Base-by-base conservation (phyloP, 2,113 vertebrate genomes). In the Sceloporus tristichus region DNA sequence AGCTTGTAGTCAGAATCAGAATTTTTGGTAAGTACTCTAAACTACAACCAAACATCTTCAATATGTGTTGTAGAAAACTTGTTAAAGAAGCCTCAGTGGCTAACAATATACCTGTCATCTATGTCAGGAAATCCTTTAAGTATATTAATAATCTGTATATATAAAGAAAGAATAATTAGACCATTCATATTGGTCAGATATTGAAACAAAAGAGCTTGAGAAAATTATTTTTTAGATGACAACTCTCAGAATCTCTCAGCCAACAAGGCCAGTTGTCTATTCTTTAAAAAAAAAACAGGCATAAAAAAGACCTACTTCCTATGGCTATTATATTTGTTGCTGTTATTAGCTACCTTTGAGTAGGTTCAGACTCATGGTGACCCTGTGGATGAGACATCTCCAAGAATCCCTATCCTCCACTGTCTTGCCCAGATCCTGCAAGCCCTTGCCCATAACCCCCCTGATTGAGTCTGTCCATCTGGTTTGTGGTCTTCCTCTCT, bases 91-190 rank as follows among this genome's bases (percentile, higher is more conserved):
- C 84, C 4, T 87, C 56, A 40, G 1, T 16, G 8, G 34, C 27
- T 66, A 74, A 21, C 27, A 0, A 77, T 56, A 40, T 19, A 21
- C 79, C 85, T 94, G 90, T 91, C 29, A 14, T 27, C 14, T 0
- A 1, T 27, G 75, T 13, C 65, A 5, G 0, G n/a, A 54, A 73
- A 42, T 88, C 38, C 66, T 59, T 87, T 62, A 73, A 85, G 48
- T 82, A 62, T 88, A 92, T 56, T 65, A 62, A 89, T 2, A 89
- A 29, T 75, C 83, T 83, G 65, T 13, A 21, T 0, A 6, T 21
- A 59, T 0, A 89, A 13, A 68, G 23, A 14, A 34, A 10, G 14
- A 59, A 21, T 42, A 66, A 80, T 62, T 79, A 65, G 59, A 38
- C 13, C 73, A 38, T 74, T 29, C 27, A 56, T 6, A 34, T 29